A percentile compares a stretch with the other conserved stretches of the same genome.
phyloP scores from a whole-genome alignment of 2,113 vertebrate species.

The Pluvialis apricaria region DNA sequence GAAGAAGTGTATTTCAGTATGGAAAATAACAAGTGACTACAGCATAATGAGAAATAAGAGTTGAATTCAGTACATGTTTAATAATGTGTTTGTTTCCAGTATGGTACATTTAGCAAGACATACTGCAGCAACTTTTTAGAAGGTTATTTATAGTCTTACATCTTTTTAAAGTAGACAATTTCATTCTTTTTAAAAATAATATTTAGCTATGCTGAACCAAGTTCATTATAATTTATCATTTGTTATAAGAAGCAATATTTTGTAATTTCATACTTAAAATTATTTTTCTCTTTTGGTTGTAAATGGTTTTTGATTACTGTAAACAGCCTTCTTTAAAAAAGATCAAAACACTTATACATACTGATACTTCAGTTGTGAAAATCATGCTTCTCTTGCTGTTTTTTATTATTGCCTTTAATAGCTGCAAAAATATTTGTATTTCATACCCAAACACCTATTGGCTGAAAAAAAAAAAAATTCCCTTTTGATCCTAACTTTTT shows the following conservation, averaged over 20 bases:
- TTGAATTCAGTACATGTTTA: constrained; percentile 4
- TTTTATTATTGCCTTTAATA: neutral
- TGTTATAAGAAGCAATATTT: constrained; percentile 68
- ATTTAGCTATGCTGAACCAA: constrained; percentile 41
- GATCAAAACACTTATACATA: constrained; percentile 23
- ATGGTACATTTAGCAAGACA: constrained; percentile 21
- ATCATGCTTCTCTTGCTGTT: neutral
- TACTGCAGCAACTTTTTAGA: constrained; percentile 37
- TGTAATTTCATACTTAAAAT: constrained; percentile 64
- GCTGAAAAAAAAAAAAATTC: neutral
- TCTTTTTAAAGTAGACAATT: constrained; percentile 53
- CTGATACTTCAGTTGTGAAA: constrained; percentile 12
- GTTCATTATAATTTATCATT: constrained; percentile 60
- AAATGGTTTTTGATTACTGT: constrained; percentile 57
- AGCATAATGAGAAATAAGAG: neutral
- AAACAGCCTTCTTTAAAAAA: constrained; percentile 21
- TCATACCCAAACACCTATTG: neutral
- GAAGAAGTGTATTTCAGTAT: neutral
- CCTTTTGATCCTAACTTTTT: neutral
- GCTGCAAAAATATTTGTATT: neutral
- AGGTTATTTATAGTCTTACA: constrained; percentile 42
- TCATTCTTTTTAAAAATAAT: constrained; percentile 55
- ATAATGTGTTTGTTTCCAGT: constrained; percentile 34
- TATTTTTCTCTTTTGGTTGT: constrained; percentile 61
- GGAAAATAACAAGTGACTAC: neutral